A percentile compares a stretch with the other conserved stretches of the same genome.
phyloP scores from a whole-genome alignment of 2,797 vertebrate species.

The Diplodus puntazzo region DNA sequence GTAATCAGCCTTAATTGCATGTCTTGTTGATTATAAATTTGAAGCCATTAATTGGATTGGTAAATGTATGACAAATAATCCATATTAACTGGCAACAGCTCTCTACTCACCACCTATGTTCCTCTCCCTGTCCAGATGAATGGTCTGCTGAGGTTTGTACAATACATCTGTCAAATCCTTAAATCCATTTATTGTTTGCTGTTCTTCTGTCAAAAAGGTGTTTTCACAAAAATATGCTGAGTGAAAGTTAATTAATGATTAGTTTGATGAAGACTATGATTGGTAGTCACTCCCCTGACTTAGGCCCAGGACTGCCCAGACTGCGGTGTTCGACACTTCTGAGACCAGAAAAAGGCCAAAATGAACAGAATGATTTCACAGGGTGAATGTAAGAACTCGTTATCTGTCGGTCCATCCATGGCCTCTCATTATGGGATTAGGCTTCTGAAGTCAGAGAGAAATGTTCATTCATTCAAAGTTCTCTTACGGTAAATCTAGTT shows the following conservation, averaged over 20 bases:
- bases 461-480: conserved; percentile 40
- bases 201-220: background rate
- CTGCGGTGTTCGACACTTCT: background rate
- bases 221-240: background rate
- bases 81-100: conserved; percentile 14
- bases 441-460: conserved; percentile 36
- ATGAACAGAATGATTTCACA: conserved; percentile 37
- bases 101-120: conserved; percentile 9
- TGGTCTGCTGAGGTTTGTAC: background rate
- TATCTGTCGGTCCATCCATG: conserved; percentile 37
- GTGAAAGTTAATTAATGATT: background rate
- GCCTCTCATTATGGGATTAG: conserved; percentile 53
- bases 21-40: conserved; percentile 34
- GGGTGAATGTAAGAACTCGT: conserved; percentile 22
- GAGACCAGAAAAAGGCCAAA: conserved; percentile 18
- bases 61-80: conserved; percentile 36
- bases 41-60: conserved; percentile 44
- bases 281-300: conserved; percentile 24
- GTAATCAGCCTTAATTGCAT: conserved; percentile 53
- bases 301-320: conserved; percentile 10
- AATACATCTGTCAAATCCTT: conserved; percentile 12
- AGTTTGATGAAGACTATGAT: conserved; percentile 7
- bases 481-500: conserved; percentile 52
- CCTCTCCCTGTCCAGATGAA: conserved; percentile 13
- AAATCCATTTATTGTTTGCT: background rate